phyloP scores from a whole-genome alignment of 2,888 invertebrate genomes.

The Diaphora mendica region DNA sequence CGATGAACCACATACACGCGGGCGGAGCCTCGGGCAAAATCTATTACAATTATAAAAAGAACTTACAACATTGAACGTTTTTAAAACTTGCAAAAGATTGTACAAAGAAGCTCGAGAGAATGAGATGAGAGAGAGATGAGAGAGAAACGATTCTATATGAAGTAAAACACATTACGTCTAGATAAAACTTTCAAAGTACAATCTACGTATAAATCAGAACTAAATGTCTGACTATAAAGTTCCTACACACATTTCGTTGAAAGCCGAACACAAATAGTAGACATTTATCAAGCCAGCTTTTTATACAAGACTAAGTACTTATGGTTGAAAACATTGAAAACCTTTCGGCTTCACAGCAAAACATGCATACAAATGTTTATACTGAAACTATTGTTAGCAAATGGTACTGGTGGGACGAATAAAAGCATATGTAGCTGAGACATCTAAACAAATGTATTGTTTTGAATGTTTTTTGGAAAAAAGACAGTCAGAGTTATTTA shows the following conservation, averaged over 20 bases:
- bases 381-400: background rate
- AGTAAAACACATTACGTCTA: background rate
- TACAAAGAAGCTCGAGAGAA: background rate
- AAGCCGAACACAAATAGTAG: background rate
- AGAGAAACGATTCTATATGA: background rate
- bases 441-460: background rate
- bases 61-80: background rate
- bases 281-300: background rate
- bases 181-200: background rate
- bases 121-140: too few relatives aligned
- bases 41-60: background rate
- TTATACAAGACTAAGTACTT: background rate
- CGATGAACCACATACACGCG: too few relatives aligned
- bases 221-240: background rate
- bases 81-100: background rate
- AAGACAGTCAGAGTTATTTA: background rate
- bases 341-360: slow-evolving; percentile 14
- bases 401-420: background rate
- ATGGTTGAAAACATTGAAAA: slow-evolving; percentile 8
- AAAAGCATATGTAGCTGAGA: background rate
- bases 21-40: too few relatives aligned
- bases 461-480: background rate
- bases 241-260: background rate
- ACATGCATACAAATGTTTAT: slow-evolving; percentile 13
- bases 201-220: background rate